phyloP scores from a whole-genome alignment of 2,113 vertebrate genomes.

The Nannospalax galili region DNA sequence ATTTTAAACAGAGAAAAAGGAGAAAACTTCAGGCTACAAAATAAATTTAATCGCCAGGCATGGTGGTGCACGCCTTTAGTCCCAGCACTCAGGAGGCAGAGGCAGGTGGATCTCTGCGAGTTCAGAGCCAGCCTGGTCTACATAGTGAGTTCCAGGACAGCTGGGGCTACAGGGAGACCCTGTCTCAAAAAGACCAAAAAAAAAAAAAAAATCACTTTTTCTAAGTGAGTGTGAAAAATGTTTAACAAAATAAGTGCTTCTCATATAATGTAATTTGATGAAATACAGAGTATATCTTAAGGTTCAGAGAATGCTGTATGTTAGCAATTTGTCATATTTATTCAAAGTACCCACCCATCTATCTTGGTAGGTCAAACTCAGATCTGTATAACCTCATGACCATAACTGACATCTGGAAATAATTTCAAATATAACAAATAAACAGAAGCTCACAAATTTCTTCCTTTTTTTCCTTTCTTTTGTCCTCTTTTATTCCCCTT shows the following conservation, averaged over 20 bases:
- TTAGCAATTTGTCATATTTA: background rate
- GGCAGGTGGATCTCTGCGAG: too few relatives aligned
- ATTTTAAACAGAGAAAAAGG: too few relatives aligned
- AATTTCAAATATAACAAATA: slow-evolving; percentile 15
- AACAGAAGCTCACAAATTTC: background rate
- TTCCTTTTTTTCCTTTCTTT: background rate
- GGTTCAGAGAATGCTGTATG: background rate
- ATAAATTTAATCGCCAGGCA: too few relatives aligned
- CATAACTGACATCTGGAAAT: background rate
- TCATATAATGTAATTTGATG: slow-evolving; percentile 5
- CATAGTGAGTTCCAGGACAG: too few relatives aligned
- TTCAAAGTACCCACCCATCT: background rate
- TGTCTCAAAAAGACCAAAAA: too few relatives aligned
- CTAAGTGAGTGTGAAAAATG: too few relatives aligned
- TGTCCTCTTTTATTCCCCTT: background rate
- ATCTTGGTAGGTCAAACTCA: background rate
- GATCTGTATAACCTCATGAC: background rate
- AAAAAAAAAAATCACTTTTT: too few relatives aligned
- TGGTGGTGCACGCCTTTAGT: too few relatives aligned
- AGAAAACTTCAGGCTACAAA: too few relatives aligned
- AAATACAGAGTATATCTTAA: background rate
- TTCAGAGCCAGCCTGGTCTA: too few relatives aligned
- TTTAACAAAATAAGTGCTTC: background rate
- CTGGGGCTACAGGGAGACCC: too few relatives aligned
- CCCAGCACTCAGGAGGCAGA: too few relatives aligned